Evolutionary conservation across 64 coral and sea anemone genomes (phyloP).

Genomic region (Orbicella faveolata): DNA sequence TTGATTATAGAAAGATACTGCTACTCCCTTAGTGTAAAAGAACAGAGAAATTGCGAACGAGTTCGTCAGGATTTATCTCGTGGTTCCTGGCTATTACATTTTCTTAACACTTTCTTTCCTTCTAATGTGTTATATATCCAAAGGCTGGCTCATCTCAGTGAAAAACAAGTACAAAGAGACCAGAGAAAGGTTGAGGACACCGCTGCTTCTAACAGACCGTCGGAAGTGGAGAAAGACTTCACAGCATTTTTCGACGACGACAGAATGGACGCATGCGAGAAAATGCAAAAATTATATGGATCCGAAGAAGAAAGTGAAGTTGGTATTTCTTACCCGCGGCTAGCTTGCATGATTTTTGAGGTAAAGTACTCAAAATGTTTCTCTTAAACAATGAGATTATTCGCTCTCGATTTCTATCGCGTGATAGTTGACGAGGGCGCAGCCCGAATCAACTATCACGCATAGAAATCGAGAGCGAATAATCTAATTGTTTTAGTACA

Average conservation of each 20-base stretch:
- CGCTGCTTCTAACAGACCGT: background rate
- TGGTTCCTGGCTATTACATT: background rate
- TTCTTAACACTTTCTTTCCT: background rate
- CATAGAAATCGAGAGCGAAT: no score
- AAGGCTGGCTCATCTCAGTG: background rate
- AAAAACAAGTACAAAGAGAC: background rate
- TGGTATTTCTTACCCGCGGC: background rate
- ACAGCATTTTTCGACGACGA: background rate
- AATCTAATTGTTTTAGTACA: no score
- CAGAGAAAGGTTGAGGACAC: background rate
- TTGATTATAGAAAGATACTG: no score
- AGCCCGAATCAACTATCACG: no score
- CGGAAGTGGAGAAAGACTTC: slow-evolving; percentile 1
- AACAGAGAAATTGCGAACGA: no score
- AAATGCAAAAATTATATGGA: background rate
- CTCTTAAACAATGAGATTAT: no score
- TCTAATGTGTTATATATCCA: background rate
- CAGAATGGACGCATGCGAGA: background rate
- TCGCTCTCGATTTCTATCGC: no score
- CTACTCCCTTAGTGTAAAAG: no score
- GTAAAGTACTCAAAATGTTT: background rate
- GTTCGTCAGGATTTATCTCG: no score
- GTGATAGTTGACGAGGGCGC: no score
- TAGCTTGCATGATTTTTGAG: background rate
- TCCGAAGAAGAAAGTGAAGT: background rate